Base-by-base conservation (phyloP, 2,113 vertebrate genomes). In the Machaerirhynchus nigripectus region DNA sequence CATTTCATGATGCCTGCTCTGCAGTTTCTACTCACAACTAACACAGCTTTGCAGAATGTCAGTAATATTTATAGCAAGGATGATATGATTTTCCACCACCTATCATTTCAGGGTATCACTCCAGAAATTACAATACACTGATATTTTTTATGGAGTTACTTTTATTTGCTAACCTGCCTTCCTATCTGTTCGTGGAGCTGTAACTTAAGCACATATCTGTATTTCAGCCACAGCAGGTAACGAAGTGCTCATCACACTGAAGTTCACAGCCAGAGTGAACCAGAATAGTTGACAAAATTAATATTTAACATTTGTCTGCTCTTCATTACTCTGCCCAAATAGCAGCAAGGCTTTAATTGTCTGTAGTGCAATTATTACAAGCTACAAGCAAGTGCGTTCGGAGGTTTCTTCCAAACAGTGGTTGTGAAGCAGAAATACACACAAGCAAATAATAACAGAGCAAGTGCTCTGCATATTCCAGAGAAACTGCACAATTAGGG, bases 281-380 rank as follows among this genome's bases (percentile, higher is more conserved):
- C 56, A 68, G 49, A 90, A 67, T 37, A 52, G 47, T 80, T 10
- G 7, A 90, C 30, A 73, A 28, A 67, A 90, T 90, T 77, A 92
- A 75, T 95, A 96, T 92, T 93, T 84, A 88, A 75, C 39, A 71
- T 93, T 90, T 80, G 15, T 67, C 70, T 91, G 50, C 67, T 90
- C 53, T 74, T 91, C n/a, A 75, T 88, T 81, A 64, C 78, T 90
- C 69, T 1, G 11, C 33, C 64, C 56, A 90, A 96, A 90, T n/a
- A 89, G 63, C 57, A 91, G 8, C 0, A 4, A 82, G 68, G 70
- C 35, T 67, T 81, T 80, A 52, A 80, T 89, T 90, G 90, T 77
- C 78, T 78, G 33, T 60, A 44, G 30, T 60, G 44, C 31, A 88
- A 90, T 93, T 93, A 90, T 40, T 81, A 59, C 22, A 81, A 77